These are phyloP conservation scores for Macrophya alboannulata DNA, from an alignment of 2,888 invertebrate species.

Conservation along the genomic window DNA sequence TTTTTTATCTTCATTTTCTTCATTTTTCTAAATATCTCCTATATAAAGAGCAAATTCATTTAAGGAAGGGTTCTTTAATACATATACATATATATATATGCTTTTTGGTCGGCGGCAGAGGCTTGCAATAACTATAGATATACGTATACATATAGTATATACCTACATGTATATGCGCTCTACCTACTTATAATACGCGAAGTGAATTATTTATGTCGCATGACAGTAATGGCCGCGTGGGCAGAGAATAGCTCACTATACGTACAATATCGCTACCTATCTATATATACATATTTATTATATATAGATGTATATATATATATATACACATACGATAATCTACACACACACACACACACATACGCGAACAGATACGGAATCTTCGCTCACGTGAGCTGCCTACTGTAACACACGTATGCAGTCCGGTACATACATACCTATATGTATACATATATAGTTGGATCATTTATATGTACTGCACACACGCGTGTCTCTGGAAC, in stretches of 20 bases:
- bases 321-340: not conserved
- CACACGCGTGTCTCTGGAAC: not conserved
- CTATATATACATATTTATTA: not conserved
- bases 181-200: conserved; percentile 34
- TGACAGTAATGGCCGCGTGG: conserved; percentile 46
- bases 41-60: not conserved
- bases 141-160: not conserved
- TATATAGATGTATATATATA: not conserved
- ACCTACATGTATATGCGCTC: not conserved
- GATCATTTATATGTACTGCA: conserved; percentile 3
- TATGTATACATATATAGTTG: not conserved
- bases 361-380: not conserved
- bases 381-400: not conserved
- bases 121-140: not conserved
- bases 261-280: not conserved
- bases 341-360: too few species aligned
- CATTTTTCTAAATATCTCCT: not conserved
- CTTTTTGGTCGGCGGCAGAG: not conserved
- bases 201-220: conserved; percentile 55
- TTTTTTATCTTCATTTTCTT: not conserved
- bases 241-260: conserved; percentile 39
- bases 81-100: not conserved
- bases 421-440: not conserved
- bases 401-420: not conserved
- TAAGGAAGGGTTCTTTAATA: not conserved